Percentiles rank a stretch among this genome's conserved stretches.
These are phyloP conservation scores for Vulpes ferrilata DNA, from an alignment of 2,113 vertebrate genomes.

Conservation along the genomic window DNA sequence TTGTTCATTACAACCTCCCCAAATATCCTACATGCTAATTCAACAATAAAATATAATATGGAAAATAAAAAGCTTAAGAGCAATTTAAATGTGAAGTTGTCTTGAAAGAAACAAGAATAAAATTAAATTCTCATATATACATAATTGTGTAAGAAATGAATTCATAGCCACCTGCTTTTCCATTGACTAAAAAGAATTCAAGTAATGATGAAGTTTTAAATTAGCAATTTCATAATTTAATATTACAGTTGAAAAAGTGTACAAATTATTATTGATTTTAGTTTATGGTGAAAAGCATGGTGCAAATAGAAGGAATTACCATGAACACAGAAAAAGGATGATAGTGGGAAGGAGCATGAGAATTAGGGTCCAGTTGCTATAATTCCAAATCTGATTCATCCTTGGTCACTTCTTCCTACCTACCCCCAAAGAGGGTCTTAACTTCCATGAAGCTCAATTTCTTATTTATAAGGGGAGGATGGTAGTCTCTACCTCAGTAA, in stretches of 20 bases:
- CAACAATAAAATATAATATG: background rate
- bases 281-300: background rate
- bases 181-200: background rate
- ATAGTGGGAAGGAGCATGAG: accelerated
- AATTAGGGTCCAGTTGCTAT: background rate
- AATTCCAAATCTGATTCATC: background rate
- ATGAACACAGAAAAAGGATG: background rate
- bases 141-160: background rate
- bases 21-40: background rate
- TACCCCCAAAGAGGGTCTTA: background rate
- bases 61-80: background rate
- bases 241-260: background rate
- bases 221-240: slow-evolving; percentile 46
- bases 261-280: slow-evolving; percentile 7
- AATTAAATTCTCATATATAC: slow-evolving; percentile 3
- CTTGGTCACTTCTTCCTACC: background rate
- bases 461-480: background rate
- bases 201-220: slow-evolving; percentile 20
- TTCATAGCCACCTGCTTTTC: slow-evolving; percentile 22
- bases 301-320: background rate
- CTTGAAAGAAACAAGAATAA: slow-evolving; percentile 5
- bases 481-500: background rate
- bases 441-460: background rate
- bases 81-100: slow-evolving; percentile 12
- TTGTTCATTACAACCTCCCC: background rate